Percentiles rank a stretch among this genome's conserved stretches.
These are phyloP conservation scores for Pogonus chalceus DNA, from an alignment of 1,140 invertebrate genomes.

Conservation along the genomic window DNA sequence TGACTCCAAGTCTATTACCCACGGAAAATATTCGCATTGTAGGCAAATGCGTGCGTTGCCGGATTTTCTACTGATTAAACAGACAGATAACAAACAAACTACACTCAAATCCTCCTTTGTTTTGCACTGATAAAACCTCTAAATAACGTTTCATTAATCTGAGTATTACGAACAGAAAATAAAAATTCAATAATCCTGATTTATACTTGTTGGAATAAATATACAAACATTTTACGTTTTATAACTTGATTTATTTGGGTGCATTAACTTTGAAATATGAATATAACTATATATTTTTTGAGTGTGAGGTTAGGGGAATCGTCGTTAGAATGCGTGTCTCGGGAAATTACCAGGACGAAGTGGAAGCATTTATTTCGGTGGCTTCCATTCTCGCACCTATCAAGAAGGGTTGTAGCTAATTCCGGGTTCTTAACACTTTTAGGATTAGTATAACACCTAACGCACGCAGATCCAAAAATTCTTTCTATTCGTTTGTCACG, in stretches of 20 bases:
- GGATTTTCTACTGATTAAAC: conserved; percentile 4
- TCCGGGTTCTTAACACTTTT: neutral
- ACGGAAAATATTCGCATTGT: neutral
- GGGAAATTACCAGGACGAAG: neutral
- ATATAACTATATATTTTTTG: too few relatives aligned
- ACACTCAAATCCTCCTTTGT: too few relatives aligned
- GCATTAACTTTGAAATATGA: too few relatives aligned
- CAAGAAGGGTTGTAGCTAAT: conserved; percentile 3
- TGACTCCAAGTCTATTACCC: neutral
- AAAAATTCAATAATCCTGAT: too few relatives aligned
- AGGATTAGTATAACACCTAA: neutral
- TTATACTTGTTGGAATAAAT: too few relatives aligned
- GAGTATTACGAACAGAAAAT: too few relatives aligned
- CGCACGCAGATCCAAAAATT: neutral
- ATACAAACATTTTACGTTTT: too few relatives aligned
- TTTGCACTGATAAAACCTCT: too few relatives aligned
- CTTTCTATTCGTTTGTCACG: too few relatives aligned
- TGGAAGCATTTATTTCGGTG: conserved; percentile 4
- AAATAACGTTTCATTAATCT: too few relatives aligned
- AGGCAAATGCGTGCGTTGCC: conserved; percentile 1
- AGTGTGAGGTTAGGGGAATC: neutral
- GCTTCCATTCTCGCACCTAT: neutral
- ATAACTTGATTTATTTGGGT: too few relatives aligned
- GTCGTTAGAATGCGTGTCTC: conserved; percentile 4
- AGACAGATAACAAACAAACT: neutral